phyloP scores from a whole-genome alignment of 2,888 invertebrate species.

The Arge pagana region DNA sequence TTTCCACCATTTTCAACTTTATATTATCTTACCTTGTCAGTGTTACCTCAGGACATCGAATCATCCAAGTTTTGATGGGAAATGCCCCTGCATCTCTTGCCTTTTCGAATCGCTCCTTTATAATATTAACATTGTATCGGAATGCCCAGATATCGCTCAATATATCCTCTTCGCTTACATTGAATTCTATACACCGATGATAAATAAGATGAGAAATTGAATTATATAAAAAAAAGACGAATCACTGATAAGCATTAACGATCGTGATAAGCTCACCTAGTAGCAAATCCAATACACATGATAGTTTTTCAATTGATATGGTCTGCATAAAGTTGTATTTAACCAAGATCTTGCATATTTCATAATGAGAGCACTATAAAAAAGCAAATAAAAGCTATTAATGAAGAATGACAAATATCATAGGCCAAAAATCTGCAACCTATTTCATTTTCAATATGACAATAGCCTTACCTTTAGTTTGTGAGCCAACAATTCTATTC shows the following conservation, averaged over 20 bases:
- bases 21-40: conserved; percentile 67
- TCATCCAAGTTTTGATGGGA: conserved; percentile 70
- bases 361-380: conserved; percentile 1
- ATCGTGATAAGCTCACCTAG: neutral
- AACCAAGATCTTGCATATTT: neutral
- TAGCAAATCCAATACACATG: neutral
- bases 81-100: conserved; percentile 60
- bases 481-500: neutral
- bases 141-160: conserved; percentile 69
- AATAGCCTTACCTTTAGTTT: conserved; percentile 1
- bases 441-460: no score
- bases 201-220: neutral
- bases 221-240: neutral
- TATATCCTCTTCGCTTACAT: conserved; percentile 62
- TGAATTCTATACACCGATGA: conserved; percentile 57
- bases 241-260: neutral
- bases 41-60: conserved; percentile 64
- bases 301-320: neutral
- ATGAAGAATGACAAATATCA: no score
- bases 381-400: no score
- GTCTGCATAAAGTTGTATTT: conserved; percentile 2
- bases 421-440: no score
- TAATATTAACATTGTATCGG: conserved; percentile 63
- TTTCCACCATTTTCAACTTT: no score
- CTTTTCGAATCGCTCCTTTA: conserved; percentile 61